Evolutionary conservation across 2,113 vertebrate species (phyloP), one percentile per base, ranked within the genome.

Genomic region (Steatornis caripensis): DNA sequence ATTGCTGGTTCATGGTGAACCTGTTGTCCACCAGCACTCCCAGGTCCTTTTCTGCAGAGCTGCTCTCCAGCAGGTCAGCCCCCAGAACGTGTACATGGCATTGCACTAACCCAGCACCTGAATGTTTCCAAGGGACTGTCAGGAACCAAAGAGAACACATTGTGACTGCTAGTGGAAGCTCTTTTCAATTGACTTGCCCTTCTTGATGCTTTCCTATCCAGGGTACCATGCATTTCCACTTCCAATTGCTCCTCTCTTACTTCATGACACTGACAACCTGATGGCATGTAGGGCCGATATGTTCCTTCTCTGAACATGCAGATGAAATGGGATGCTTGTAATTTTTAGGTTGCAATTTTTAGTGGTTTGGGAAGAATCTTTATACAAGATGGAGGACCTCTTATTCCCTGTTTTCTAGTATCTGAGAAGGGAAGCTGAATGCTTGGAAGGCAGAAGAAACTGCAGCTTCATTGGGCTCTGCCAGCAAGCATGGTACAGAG

Each of bases 21-120:
- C n/a, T n/a, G n/a, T n/a, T n/a, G n/a, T n/a, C n/a, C n/a, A n/a
- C n/a, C n/a, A n/a, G n/a, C n/a, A n/a, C n/a, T n/a, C n/a, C n/a
- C n/a, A n/a, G n/a, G n/a, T n/a, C n/a, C n/a, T n/a, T n/a, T n/a
- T n/a, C n/a, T n/a, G n/a, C n/a, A n/a, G n/a, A n/a, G n/a, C n/a
- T n/a, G n/a, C n/a, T n/a, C n/a, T n/a, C n/a, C n/a, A n/a, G n/a
- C n/a, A n/a, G n/a, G n/a, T n/a, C n/a, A n/a, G n/a, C n/a, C n/a
- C n/a, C n/a, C n/a, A n/a, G n/a, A n/a, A n/a, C n/a, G n/a, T n/a
- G 6, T 1, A 0, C 4, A 78, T 75, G 24, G 14, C 14, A 51
- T 48, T 37, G 29, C 18, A 18, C 14, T 60, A 69, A 45, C 7
- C 12, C 45, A 60, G 39, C 39, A 65, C 37, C 26, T 69, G 37